Evolutionary conservation across 2,797 vertebrate genomes (phyloP), one percentile per base, ranked within the genome.

Genomic region (Miichthys miiuy): DNA sequence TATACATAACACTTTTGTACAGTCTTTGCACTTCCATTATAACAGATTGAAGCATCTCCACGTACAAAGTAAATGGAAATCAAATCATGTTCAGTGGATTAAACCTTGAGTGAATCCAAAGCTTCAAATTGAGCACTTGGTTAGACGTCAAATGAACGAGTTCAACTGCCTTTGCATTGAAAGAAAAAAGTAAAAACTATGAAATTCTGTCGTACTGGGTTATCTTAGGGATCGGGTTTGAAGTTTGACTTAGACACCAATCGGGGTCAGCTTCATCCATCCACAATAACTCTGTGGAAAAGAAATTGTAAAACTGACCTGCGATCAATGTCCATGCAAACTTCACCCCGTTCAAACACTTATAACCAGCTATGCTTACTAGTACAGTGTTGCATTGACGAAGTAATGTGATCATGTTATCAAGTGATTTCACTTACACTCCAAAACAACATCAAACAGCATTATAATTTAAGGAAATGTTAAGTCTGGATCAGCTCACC

Each of bases 1-100:
- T 94, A 91, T 95, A 95, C 94, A 95, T 92, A 95, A 95, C 93
- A 94, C 94, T 95, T 95, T 95, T 94, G 87, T 94, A 93, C 93
- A 94, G 90, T 89, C 90, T 88, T 90, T 87, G 88, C 87, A 88
- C 91, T 92, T 93, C 81, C 87, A 87, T 77, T 79, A 76, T 58
- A 87, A 89, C 86, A 90, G 86, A 91, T 82, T 79, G 72, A 90
- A 90, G 85, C 85, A 83, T 81, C 82, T 83, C 80, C 87, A 90
- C 51, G 68, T 74, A 75, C 80, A 78, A 85, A 87, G 80, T 76
- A 83, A 84, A 87, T 85, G 82, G 87, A 90, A 86, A 87, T 79
- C 55, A 72, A 82, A 88, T 83, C 61, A 75, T 77, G 83, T 89
- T 92, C 87, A 91, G 82, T 89, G 86, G 88, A 91, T 92, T 87